phyloP scores from a whole-genome alignment of 2,888 invertebrate genomes.

The Eledone cirrhosa region DNA sequence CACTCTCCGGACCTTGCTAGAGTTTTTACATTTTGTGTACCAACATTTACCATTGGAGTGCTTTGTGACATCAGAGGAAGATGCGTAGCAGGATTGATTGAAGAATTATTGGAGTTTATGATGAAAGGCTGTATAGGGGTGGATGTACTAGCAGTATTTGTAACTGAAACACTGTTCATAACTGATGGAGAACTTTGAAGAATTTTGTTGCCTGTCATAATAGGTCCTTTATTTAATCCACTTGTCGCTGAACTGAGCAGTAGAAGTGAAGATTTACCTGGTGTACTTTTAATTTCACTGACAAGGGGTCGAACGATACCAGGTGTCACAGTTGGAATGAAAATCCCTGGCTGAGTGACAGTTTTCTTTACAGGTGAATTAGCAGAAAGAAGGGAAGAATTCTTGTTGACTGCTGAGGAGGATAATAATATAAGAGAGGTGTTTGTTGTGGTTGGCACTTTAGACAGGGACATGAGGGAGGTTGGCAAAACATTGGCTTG shows the following conservation, averaged over 20 bases:
- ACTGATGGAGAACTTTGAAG: neutral
- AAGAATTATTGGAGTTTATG: neutral
- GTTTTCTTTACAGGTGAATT: constrained; percentile 4
- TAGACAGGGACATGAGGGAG: neutral
- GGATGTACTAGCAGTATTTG: too few species aligned
- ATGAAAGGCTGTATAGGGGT: neutral
- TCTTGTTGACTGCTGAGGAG: neutral
- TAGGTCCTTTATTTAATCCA: neutral
- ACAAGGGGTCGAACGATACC: constrained; percentile 8
- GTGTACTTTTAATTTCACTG: constrained; percentile 16
- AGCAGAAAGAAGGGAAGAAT: neutral
- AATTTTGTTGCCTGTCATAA: neutral
- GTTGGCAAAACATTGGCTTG: neutral
- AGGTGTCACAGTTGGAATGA: constrained; percentile 9
- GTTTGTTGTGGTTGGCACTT: constrained; percentile 1
- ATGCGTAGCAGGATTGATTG: neutral
- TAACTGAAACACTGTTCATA: too few species aligned
- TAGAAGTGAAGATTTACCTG: constrained; percentile 5
- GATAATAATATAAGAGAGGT: neutral
- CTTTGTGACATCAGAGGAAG: neutral
- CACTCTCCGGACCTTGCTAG: too few species aligned
- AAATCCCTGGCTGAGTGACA: neutral
- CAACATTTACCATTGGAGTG: neutral
- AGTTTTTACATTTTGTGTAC: neutral
- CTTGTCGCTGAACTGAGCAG: neutral